A percentile compares a stretch with the other conserved stretches of the same genome.
These are phyloP conservation scores for Fissipunctia ypsillon DNA, from an alignment of 2,888 invertebrate species.

Conservation along the genomic window DNA sequence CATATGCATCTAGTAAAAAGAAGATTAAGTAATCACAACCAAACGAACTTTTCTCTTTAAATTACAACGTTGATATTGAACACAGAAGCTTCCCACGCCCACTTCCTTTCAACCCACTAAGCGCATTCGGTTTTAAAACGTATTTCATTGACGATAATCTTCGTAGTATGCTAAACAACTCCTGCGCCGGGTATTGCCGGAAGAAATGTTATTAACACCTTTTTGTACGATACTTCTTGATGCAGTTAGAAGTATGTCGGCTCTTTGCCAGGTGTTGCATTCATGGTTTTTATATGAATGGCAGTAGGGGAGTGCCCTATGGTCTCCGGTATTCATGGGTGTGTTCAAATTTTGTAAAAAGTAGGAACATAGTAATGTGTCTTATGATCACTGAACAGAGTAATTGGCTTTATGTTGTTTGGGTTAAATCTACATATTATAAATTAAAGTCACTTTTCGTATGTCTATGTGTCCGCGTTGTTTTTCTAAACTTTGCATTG, in stretches of 20 bases:
- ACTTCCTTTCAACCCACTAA: background rate
- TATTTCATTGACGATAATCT: constrained; percentile 40
- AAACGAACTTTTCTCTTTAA: background rate
- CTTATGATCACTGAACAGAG: background rate
- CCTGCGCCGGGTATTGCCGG: constrained; percentile 19
- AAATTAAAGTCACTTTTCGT: no score
- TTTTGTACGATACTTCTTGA: constrained; percentile 4
- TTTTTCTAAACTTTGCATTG: no score
- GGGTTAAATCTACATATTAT: no score
- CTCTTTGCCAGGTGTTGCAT: constrained; percentile 16
- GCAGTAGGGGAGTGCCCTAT: background rate
- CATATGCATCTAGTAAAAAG: no score
- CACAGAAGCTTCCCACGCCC: constrained; percentile 8
- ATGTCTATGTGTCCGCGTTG: no score
- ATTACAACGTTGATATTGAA: background rate
- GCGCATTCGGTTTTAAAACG: constrained; percentile 18
- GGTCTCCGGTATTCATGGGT: no score
- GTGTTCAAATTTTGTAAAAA: background rate
- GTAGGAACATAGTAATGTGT: no score
- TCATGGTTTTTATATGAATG: constrained; percentile 16
- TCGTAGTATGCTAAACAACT: constrained; percentile 4
- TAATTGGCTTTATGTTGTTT: background rate
- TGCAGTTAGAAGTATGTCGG: constrained; percentile 29
- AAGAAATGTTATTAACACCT: constrained; percentile 21
- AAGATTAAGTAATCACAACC: background rate